Evolutionary conservation across 2,113 vertebrate genomes (phyloP).

Genomic region (Oryzias woworae): DNA sequence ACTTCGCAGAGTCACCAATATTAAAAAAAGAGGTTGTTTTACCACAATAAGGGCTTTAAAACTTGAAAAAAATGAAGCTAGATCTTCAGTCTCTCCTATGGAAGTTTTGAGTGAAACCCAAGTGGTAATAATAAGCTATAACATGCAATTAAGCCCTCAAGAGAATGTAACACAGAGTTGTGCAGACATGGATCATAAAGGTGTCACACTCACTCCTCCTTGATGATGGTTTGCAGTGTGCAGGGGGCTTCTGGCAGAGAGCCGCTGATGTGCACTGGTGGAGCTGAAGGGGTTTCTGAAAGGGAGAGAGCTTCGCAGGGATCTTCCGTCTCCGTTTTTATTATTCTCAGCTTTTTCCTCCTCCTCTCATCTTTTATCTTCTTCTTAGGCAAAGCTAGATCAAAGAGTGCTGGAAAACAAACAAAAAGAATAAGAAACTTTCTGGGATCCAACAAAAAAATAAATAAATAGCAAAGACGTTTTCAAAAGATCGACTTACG

Average conservation of each 20-base stretch:
- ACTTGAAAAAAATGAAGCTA: no score
- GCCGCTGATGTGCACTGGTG: slow-evolving; percentile 50
- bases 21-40: no score
- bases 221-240: slow-evolving; percentile 80
- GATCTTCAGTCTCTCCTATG: no score
- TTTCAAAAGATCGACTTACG: slow-evolving; percentile 71
- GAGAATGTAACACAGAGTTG: no score
- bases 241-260: slow-evolving; percentile 79
- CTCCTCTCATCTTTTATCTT: slow-evolving; percentile 90
- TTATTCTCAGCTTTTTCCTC: slow-evolving; percentile 87
- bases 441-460: neutral
- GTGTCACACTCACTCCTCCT: slow-evolving; percentile 88
- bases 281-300: slow-evolving; percentile 55
- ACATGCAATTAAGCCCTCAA: neutral
- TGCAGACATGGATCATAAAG: neutral
- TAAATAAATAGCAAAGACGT: neutral
- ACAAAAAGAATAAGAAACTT: neutral
- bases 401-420: slow-evolving; percentile 80
- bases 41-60: no score
- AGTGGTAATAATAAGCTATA: no score
- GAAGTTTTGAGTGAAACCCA: no score
- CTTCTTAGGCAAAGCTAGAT: slow-evolving; percentile 88
- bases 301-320: slow-evolving; percentile 80
- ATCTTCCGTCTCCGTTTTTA: slow-evolving; percentile 91
- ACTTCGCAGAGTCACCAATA: no score